A percentile compares a stretch with the other conserved stretches of the same genome.
Evolutionary conservation across 1,140 invertebrate genomes (phyloP).

Genomic region (Drosophila athabasca): DNA sequence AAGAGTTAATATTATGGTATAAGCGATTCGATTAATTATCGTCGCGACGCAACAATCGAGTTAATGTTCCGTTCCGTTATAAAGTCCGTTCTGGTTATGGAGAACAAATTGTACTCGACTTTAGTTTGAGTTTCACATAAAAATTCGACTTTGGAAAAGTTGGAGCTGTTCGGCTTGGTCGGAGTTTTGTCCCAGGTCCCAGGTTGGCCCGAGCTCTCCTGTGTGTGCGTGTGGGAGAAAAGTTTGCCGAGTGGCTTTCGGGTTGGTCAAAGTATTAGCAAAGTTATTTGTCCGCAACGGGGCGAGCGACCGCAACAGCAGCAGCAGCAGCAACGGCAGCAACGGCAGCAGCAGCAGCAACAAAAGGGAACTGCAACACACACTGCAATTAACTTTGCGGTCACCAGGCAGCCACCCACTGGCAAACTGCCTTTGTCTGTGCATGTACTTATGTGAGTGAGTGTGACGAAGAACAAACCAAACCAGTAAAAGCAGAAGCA

Average conservation of each 20-base stretch:
- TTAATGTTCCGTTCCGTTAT: no score
- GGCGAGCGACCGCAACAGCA: conserved; percentile 56
- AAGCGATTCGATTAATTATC: no score
- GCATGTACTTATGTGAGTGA: conserved; percentile 10
- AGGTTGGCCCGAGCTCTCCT: neutral
- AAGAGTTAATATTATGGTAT: no score
- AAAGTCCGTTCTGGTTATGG: no score
- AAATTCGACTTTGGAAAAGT: no score
- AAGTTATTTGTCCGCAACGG: conserved; percentile 72
- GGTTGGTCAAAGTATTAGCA: conserved; percentile 73
- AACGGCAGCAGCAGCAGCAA: conserved; percentile 1
- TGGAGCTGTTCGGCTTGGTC: no score
- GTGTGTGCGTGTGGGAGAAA: conserved; percentile 28
- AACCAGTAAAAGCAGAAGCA: conserved; percentile 22
- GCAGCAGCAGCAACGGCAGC: conserved; percentile 5
- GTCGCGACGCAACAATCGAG: no score
- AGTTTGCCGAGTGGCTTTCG: conserved; percentile 61
- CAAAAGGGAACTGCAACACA: conserved; percentile 37
- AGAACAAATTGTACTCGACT: no score
- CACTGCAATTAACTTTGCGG: conserved; percentile 76
- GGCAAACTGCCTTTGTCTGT: conserved; percentile 46
- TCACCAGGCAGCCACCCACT: conserved; percentile 54
- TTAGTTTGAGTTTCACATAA: no score
- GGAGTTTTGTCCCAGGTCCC: no score
- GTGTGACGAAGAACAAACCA: conserved; percentile 19